Evolutionary conservation across 1,140 invertebrate species (phyloP).

Genomic region (Micrasema longulum): DNA sequence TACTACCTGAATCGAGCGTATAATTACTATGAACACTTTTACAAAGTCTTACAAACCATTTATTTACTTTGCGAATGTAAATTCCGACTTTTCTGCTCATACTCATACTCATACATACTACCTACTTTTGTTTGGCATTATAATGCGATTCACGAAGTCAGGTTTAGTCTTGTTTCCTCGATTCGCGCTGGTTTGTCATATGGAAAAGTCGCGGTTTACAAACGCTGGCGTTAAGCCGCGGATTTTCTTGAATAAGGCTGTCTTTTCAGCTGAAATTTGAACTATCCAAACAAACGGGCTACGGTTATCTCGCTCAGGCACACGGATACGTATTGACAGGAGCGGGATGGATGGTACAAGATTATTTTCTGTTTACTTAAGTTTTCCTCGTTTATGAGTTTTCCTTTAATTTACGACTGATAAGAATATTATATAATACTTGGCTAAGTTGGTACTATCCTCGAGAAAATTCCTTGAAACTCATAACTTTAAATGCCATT

Average conservation of each 20-base stretch:
- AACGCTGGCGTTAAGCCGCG: background rate
- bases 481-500: background rate
- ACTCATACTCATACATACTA: background rate
- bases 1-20: too few relatives aligned
- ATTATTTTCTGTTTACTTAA: slow-evolving; percentile 29
- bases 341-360: slow-evolving; percentile 15
- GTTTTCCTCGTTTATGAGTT: slow-evolving; percentile 8
- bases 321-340: background rate
- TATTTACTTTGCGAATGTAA: too few relatives aligned
- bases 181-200: background rate
- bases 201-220: background rate
- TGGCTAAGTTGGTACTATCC: too few relatives aligned
- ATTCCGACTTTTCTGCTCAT: background rate
- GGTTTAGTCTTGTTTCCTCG: background rate
- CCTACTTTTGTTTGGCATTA: slow-evolving; percentile 13
- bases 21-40: too few relatives aligned
- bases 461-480: too few relatives aligned
- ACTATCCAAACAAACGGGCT: slow-evolving; percentile 28
- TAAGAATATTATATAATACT: background rate
- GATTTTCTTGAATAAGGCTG: slow-evolving; percentile 9
- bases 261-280: slow-evolving; percentile 29
- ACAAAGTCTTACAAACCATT: too few relatives aligned
- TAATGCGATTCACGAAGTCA: slow-evolving; percentile 27
- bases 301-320: slow-evolving; percentile 4
- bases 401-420: background rate